Base-by-base conservation (phyloP, 2,797 vertebrate genomes). In the Pelodytes ibericus region DNA sequence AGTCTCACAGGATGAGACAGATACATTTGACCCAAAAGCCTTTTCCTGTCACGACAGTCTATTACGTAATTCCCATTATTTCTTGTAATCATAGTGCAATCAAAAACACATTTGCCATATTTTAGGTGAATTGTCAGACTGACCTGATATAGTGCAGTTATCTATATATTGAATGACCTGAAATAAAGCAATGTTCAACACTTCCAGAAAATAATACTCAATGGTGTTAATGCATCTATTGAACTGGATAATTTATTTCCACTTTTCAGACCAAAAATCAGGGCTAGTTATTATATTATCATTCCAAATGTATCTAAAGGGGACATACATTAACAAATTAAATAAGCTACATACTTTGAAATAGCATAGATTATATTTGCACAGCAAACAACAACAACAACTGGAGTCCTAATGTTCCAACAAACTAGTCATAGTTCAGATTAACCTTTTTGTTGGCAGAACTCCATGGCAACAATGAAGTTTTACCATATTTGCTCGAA, bases 71-170 rank as follows among this genome's bases (percentile, higher is more conserved):
- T 72, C 4, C 13, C 24, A 41, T 62, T 56, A 62, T 15, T 27
- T 25, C 16, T 31, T 62, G 31, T 68, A 60, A 61, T 60, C 13
- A 22, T n/a, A 16, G 25, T 57, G 16, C 31, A 53, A 71, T 47
- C 13, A 64, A 57, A 71, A 58, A 25, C 24, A 25, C 26, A 49
- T 39, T 57, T 33, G n/a, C 30, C 16, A 26, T 24, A 49, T 66
- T 30, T 29, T 11, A 15, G 20, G 25, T 39, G 70, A 75, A 56
- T 62, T 75, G 76, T 79, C 71, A 79, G 11, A 51, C n/a, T 72
- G 76, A 4, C 60, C 64, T 67, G 7, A 13, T 2, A 53, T 22
- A 56, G 56, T 13, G 13, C 27, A 26, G 29, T 41, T 27, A 31
- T 36, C 31, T 56, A 36, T 44, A 24, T n/a, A n/a, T n/a, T n/a